phyloP scores from a whole-genome alignment of 35 echinoderm and acorn worm genomes.

The Nesometra sesokonis region DNA sequence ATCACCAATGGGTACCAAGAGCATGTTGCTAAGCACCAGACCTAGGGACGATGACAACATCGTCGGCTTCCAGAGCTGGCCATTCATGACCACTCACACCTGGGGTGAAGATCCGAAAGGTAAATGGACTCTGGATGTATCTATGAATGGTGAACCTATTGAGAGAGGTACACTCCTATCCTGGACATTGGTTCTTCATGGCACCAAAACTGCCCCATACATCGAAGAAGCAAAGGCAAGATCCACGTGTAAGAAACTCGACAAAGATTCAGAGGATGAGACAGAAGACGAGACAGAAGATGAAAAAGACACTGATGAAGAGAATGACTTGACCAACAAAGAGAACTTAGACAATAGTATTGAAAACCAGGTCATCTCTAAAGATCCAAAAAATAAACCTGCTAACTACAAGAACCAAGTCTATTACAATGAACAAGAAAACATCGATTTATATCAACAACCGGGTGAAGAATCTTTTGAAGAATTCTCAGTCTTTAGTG shows the following conservation, averaged over 20 bases:
- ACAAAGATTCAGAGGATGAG: slow-evolving; percentile 25
- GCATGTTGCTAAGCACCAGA: slow-evolving; percentile 71
- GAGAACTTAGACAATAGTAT: background rate
- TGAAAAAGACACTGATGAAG: background rate
- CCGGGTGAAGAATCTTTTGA: background rate
- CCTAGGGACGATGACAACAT: slow-evolving; percentile 60
- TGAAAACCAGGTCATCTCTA: background rate
- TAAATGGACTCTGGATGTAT: slow-evolving; percentile 84
- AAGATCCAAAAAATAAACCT: background rate
- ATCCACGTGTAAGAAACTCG: slow-evolving; percentile 38
- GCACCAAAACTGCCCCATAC: slow-evolving; percentile 71
- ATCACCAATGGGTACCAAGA: slow-evolving; percentile 86
- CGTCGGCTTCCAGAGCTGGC: slow-evolving; percentile 92
- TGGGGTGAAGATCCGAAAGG: slow-evolving; percentile 91
- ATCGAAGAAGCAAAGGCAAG: slow-evolving; percentile 66
- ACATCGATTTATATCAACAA: background rate
- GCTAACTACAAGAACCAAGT: background rate
- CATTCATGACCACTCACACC: slow-evolving; percentile 96
- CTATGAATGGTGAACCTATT: slow-evolving; percentile 45
- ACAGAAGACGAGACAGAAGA: slow-evolving; percentile 30
- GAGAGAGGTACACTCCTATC: slow-evolving; percentile 58
- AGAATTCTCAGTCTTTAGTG: background rate
- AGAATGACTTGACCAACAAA: background rate
- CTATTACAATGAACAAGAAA: background rate
- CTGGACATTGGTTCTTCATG: slow-evolving; percentile 90